These are phyloP conservation scores for Acropternis orthonyx DNA, from an alignment of 2,797 vertebrate genomes.

Conservation along the genomic window DNA sequence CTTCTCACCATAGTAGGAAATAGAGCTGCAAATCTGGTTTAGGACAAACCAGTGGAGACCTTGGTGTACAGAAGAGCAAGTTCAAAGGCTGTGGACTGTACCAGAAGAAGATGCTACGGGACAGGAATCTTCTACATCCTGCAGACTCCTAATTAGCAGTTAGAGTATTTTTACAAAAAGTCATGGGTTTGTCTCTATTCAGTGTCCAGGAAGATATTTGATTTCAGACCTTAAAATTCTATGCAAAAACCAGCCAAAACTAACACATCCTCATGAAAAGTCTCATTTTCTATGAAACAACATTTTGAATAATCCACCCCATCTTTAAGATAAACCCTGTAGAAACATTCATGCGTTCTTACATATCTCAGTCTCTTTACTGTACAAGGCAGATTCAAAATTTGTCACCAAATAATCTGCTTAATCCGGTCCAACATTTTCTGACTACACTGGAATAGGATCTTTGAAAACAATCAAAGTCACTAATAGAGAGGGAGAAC, in stretches of 20 bases:
- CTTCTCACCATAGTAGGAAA: not conserved
- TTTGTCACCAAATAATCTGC: not conserved
- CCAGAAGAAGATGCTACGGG: not conserved
- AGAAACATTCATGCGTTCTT: not conserved
- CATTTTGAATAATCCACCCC: not conserved
- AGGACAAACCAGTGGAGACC: not conserved
- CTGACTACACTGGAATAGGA: not conserved
- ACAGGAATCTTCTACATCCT: not conserved
- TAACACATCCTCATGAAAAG: not conserved
- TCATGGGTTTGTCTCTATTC: not conserved
- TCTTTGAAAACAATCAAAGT: not conserved
- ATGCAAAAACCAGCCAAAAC: not conserved
- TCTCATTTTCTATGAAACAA: not conserved
- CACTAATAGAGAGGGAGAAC: not conserved
- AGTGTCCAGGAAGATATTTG: not conserved
- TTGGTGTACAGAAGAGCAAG: not conserved
- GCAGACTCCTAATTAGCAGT: not conserved
- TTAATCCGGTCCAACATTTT: not conserved
- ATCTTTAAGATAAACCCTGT: not conserved
- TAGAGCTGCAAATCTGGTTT: not conserved
- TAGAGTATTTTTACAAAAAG: not conserved
- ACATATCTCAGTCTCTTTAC: not conserved
- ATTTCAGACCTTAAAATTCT: not conserved
- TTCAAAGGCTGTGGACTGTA: not conserved
- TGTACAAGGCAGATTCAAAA: not conserved